Conservation (phyloP, 2,113 vertebrate genomes). For the Nibea coibor region DNA sequence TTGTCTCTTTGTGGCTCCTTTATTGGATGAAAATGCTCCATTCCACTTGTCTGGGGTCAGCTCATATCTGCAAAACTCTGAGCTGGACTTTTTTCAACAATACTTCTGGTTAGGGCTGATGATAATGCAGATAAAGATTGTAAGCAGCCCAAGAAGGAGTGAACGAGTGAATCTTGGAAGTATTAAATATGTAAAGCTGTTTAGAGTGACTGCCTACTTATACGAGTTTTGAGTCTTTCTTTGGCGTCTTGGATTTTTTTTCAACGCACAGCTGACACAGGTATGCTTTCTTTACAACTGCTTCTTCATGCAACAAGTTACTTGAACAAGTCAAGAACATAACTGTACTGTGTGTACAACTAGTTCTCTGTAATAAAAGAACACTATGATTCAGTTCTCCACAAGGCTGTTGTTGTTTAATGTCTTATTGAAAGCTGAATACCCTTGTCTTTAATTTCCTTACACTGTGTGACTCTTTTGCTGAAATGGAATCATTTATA, state of each 20-base stretch:
- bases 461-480: not conserved
- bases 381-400: not conserved
- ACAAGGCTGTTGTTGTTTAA: not conserved
- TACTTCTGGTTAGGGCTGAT: not conserved
- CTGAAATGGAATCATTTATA: not conserved
- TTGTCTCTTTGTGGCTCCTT: too few species aligned
- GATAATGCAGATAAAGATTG: not conserved
- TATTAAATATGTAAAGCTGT: not conserved
- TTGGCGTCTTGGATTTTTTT: not conserved
- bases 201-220: not conserved
- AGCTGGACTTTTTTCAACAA: too few species aligned
- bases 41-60: too few species aligned
- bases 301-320: not conserved
- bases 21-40: too few species aligned
- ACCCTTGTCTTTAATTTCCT: conserved; percentile 15
- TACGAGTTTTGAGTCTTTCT: not conserved
- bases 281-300: not conserved
- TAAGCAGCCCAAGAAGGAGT: not conserved
- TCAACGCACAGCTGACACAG: not conserved
- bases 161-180: not conserved
- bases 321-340: not conserved
- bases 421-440: conserved; percentile 3
- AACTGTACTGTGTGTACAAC: too few species aligned
- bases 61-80: too few species aligned
- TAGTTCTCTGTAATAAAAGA: not conserved